phyloP scores from a whole-genome alignment of 2,113 vertebrate species.

The Carlito syrichta region DNA sequence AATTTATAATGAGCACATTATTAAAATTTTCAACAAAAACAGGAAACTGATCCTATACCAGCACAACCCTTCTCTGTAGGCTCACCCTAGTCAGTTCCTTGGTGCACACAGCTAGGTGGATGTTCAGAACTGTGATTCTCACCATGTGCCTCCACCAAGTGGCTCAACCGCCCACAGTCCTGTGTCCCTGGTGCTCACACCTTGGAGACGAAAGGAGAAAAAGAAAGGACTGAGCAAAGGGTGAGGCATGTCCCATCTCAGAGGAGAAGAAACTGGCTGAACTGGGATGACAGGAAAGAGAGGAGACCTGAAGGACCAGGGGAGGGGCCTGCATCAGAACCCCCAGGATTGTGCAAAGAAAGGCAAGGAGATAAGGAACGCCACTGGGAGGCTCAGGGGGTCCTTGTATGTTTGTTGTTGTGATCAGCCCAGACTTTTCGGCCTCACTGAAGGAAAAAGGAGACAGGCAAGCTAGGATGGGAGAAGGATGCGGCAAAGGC shows the following conservation, averaged over 20 bases:
- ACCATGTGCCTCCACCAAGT: accelerated
- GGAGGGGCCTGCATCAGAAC: not conserved
- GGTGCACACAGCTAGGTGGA: not conserved
- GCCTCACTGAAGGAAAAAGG: not conserved
- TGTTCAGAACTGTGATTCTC: not conserved
- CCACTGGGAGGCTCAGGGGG: accelerated
- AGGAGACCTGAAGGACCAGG: not conserved
- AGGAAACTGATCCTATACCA: accelerated
- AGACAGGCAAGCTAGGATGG: accelerated
- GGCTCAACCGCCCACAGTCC: not conserved
- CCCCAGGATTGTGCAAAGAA: not conserved
- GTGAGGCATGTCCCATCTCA: not conserved
- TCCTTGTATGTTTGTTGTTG: not conserved
- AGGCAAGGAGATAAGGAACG: not conserved
- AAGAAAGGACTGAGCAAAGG: not conserved
- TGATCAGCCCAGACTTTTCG: not conserved
- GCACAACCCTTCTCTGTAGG: not conserved
- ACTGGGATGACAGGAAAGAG: not conserved
- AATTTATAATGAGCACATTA: not conserved
- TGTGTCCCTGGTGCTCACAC: not conserved
- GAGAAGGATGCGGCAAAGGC: not conserved
- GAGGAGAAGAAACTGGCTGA: accelerated
- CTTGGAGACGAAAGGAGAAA: not conserved
- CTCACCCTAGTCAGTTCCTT: not conserved
- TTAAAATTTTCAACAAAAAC: not conserved